Evolutionary conservation across 2,113 vertebrate species (phyloP), one percentile per base, ranked within the genome.

Genomic region (Salvelinus namaycush): DNA sequence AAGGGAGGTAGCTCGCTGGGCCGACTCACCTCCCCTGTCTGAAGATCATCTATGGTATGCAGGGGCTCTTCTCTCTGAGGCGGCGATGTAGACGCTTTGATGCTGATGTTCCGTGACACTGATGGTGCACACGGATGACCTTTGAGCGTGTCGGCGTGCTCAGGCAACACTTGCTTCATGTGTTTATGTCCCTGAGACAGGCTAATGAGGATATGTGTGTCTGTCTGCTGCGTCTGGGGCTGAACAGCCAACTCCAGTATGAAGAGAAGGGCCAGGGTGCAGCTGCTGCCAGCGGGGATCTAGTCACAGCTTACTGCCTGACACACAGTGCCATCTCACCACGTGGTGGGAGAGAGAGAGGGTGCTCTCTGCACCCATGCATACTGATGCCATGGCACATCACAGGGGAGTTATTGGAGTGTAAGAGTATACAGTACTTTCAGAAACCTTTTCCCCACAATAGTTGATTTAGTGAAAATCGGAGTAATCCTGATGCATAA

Each of bases 251-350:
- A 87, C 89, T 89, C 89, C 83, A 74, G 88, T 84, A 39, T 88
- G 84, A 39, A 16, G 29, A 68, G 31, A 87, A 88, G 88, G 86
- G 87, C 83, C 81, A 88, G 90, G 81, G 88, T 91, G 86, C 92
- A 95, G 93, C 94, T 95, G 94, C 87, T 89, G 90, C 78, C 93
- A 92, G 93, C 80, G 5, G 92, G 93, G 79, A 89, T 90, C 89
- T 94, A 93, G 95, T 95, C 93, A 94, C 90, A 89, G 87, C 89
- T 93, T 92, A 88, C 84, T 69, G 78, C 69, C 83, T 84, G 87
- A 84, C 85, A 93, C 73, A 49, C 71, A 44, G 64, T 70, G 79
- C 83, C 66, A 31, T 31, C 67, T 34, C 67, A n/a, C 69, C 34
- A 18, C 2, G 68, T 27, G 34, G 14, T 27, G 31, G 67, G 6